Percentiles rank a stretch among this genome's conserved stretches.
These are phyloP conservation scores for Hafferia zeledoni DNA, from an alignment of 2,797 vertebrate genomes.

Conservation along the genomic window DNA sequence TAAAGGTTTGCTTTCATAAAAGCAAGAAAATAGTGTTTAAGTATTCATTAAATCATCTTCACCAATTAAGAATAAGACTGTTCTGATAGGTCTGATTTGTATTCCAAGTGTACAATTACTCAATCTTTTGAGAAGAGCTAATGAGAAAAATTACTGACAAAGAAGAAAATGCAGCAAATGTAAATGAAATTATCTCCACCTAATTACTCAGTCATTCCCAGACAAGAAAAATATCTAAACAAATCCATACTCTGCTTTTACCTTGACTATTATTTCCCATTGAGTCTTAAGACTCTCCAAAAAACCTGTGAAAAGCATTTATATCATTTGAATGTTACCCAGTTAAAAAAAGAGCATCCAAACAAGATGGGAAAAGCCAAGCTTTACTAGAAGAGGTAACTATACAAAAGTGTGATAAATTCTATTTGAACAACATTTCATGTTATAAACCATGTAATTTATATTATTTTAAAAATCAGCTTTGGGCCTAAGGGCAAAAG, in stretches of 20 bases:
- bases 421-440: not conserved
- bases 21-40: not conserved
- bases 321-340: not conserved
- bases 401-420: not conserved
- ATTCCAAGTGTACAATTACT: conserved; percentile 20
- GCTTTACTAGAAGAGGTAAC: not conserved
- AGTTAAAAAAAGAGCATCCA: not conserved
- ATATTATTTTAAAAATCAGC: not conserved
- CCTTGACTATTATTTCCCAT: not conserved
- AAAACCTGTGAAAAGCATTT: not conserved
- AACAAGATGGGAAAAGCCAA: not conserved
- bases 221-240: conserved; percentile 8
- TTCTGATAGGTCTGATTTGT: not conserved
- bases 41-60: not conserved
- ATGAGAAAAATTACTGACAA: conserved; percentile 24
- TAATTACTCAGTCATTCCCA: conserved; percentile 39
- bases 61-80: not conserved
- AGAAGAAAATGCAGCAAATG: conserved; percentile 12
- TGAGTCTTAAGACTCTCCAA: not conserved
- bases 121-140: conserved; percentile 7
- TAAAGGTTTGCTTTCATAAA: not conserved
- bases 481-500: not conserved
- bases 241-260: conserved; percentile 18
- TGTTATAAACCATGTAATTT: not conserved
- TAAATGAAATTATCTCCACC: conserved; percentile 34